These are phyloP conservation scores for Pedetes capensis DNA, from an alignment of 2,113 vertebrate genomes.

Conservation along the genomic window DNA sequence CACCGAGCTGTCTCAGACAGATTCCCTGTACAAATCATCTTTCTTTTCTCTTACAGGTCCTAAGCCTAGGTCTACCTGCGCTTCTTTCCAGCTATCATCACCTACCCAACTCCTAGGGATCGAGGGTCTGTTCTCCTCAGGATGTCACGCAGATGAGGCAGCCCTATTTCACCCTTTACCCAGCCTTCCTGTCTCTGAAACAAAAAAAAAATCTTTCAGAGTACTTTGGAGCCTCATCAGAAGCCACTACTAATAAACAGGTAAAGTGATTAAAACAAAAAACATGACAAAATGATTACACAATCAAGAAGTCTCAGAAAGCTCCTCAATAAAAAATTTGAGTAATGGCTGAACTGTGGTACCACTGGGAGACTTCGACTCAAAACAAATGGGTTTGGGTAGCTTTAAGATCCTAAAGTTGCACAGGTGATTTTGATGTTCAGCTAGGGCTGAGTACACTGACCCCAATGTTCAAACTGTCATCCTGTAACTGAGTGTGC, in stretches of 20 bases:
- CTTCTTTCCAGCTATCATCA: too few relatives aligned
- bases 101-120: too few relatives aligned
- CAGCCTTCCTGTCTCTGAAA: background rate
- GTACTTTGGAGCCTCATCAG: background rate
- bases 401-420: background rate
- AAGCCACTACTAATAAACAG: background rate
- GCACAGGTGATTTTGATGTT: background rate
- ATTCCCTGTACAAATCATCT: background rate
- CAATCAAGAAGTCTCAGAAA: background rate
- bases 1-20: background rate
- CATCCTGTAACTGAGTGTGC: accelerated
- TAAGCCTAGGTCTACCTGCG: background rate
- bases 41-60: background rate
- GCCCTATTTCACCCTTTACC: background rate
- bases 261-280: background rate
- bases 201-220: background rate
- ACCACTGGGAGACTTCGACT: background rate
- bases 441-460: background rate
- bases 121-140: background rate
- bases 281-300: background rate
- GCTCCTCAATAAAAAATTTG: background rate
- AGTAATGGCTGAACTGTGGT: background rate
- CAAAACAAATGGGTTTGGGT: background rate
- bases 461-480: background rate
- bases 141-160: background rate